Evolutionary conservation across 92 coral and sea anemone species (phyloP).

Genomic region (Heliopora coerulea): DNA sequence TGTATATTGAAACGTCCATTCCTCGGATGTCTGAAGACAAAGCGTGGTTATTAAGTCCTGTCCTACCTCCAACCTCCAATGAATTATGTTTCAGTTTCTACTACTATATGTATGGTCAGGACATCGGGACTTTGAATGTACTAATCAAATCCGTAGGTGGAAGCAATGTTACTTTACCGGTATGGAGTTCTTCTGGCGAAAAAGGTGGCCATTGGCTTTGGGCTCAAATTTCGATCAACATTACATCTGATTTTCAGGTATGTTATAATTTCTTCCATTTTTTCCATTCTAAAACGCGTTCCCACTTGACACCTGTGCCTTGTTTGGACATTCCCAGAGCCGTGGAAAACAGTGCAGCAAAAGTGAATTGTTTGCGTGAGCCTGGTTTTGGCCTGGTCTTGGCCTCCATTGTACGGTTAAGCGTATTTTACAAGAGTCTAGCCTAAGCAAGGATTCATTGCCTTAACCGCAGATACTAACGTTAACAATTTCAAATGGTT

Average conservation of each 20-base stretch:
- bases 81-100: not conserved
- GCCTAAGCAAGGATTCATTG: no score
- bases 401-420: no score
- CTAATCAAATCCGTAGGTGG: not conserved
- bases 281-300: no score
- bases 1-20: constrained; percentile 1
- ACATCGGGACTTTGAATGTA: not conserved
- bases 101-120: constrained; percentile 2
- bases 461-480: no score
- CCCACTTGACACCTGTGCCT: no score
- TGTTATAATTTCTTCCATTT: no score
- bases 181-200: not conserved
- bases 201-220: not conserved
- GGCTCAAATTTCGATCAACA: not conserved
- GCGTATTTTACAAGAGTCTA: no score
- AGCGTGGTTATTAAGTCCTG: not conserved
- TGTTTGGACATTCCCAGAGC: no score
- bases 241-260: not conserved
- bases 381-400: no score
- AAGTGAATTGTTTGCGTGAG: no score
- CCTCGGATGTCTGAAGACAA: not conserved
- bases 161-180: not conserved
- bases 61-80: not conserved
- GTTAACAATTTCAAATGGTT: no score
- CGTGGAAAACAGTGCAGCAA: no score